Evolutionary conservation across 2,888 invertebrate genomes (phyloP).

Genomic region (Ephialtes manifestator): DNA sequence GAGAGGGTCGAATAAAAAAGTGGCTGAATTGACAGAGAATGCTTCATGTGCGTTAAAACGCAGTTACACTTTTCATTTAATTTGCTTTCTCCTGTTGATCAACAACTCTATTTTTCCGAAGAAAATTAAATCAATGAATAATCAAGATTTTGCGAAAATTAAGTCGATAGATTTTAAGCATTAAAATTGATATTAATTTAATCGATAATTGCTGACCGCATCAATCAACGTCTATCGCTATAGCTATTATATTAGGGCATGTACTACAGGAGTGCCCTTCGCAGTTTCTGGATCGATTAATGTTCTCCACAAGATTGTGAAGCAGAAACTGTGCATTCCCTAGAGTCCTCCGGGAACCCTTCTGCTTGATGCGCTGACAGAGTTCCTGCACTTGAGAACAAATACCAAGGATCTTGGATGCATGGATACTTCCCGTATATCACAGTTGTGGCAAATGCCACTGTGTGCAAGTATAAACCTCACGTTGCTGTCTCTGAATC

Average conservation of each 20-base stretch:
- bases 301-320: constrained; percentile 6
- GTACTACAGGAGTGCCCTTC: background rate
- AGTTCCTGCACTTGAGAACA: constrained; percentile 24
- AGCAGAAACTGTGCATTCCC: constrained; percentile 31
- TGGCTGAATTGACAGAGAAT: too few relatives aligned
- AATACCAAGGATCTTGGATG: constrained; percentile 21
- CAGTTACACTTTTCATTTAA: too few relatives aligned
- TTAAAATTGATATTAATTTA: too few relatives aligned
- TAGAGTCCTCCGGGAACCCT: constrained; percentile 23
- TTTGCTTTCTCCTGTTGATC: too few relatives aligned
- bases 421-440: background rate
- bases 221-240: background rate
- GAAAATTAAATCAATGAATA: too few relatives aligned
- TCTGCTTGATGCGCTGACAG: constrained; percentile 4
- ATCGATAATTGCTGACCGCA: constrained; percentile 8
- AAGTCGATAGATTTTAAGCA: too few relatives aligned
- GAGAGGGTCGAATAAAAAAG: too few relatives aligned
- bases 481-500: background rate
- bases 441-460: background rate
- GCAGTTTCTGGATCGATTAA: constrained; percentile 25
- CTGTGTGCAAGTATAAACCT: constrained; percentile 18
- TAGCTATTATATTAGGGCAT: constrained; percentile 6
- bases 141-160: too few relatives aligned
- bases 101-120: too few relatives aligned
- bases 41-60: too few relatives aligned